Percentiles rank a stretch among this genome's conserved stretches.
Evolutionary conservation across 2,113 vertebrate species (phyloP).

Genomic region (Caranx ignobilis): DNA sequence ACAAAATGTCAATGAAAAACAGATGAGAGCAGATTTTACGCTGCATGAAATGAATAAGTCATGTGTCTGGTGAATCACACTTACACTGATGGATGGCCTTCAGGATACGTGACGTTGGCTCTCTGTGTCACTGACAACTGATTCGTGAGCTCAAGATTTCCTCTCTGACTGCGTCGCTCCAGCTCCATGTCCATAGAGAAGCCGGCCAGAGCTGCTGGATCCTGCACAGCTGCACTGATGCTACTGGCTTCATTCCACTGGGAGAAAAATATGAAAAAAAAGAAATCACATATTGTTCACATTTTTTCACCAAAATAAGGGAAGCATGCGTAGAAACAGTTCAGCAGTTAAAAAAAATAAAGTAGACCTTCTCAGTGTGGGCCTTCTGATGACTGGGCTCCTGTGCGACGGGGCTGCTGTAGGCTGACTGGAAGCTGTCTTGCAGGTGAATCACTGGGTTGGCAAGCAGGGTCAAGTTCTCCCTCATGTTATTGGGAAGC

Average conservation of each 20-base stretch:
- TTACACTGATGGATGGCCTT: conserved; percentile 15
- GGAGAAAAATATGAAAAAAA: conserved; percentile 1
- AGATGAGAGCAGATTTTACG: too few relatives aligned
- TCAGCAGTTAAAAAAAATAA: background rate
- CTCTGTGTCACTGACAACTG: background rate
- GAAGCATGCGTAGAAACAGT: background rate
- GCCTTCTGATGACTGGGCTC: background rate
- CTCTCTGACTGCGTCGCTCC: conserved; percentile 4
- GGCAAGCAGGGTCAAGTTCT: background rate
- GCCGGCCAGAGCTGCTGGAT: conserved; percentile 21
- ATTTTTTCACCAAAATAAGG: too few relatives aligned
- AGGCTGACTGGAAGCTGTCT: conserved; percentile 19
- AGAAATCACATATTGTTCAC: background rate
- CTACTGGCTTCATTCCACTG: conserved; percentile 28
- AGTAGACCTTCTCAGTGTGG: background rate
- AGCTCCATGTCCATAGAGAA: conserved; percentile 61
- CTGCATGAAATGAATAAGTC: background rate
- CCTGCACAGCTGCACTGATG: background rate
- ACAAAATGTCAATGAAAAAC: too few relatives aligned
- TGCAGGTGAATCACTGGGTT: background rate
- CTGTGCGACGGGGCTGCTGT: background rate
- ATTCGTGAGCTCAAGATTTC: background rate
- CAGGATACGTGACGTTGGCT: background rate
- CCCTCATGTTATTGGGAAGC: conserved; percentile 6
- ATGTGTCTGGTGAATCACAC: background rate